Conservation (phyloP, 2,113 vertebrate species). For the Cyanistes caeruleus region DNA sequence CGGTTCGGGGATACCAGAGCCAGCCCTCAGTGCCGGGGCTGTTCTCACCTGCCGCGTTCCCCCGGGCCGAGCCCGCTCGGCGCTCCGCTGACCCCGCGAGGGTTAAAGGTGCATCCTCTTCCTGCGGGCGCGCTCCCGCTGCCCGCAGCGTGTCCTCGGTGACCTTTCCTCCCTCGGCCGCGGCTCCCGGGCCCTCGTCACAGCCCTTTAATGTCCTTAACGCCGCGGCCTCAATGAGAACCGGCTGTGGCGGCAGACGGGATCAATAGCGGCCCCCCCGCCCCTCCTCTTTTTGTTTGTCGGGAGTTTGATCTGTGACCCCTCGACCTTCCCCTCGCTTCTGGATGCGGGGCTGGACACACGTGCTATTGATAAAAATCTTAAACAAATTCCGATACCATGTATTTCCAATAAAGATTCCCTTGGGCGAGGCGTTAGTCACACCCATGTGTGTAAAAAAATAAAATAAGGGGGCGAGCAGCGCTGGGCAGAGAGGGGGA, state of each 20-base stretch:
- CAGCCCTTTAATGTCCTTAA: constrained; percentile 60
- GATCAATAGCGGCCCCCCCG: constrained; percentile 63
- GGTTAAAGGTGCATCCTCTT: constrained; percentile 64
- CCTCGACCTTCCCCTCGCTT: constrained; percentile 77
- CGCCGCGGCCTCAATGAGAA: constrained; percentile 76
- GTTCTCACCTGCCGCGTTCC: constrained; percentile 51
- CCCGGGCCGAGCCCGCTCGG: not conserved
- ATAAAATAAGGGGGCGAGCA: constrained; percentile 36
- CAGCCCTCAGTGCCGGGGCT: not conserved
- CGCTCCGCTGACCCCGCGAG: not conserved
- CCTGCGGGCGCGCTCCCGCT: constrained; percentile 7
- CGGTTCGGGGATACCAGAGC: too few species aligned
- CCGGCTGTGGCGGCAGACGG: constrained; percentile 76
- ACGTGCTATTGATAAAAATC: constrained; percentile 97
- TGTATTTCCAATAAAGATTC: constrained; percentile 70
- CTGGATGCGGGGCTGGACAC: constrained; percentile 74
- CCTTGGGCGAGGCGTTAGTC: constrained; percentile 82
- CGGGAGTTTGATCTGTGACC: constrained; percentile 72
- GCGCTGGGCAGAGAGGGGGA: not conserved
- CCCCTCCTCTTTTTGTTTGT: constrained; percentile 41
- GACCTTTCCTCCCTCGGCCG: constrained; percentile 66
- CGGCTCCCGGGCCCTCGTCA: constrained; percentile 43
- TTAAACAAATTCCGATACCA: constrained; percentile 67
- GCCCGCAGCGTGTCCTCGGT: constrained; percentile 61
- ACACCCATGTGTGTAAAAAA: constrained; percentile 75